Base-by-base conservation (phyloP, 2,113 vertebrate species). In the Anarhynchus alexandrinus region DNA sequence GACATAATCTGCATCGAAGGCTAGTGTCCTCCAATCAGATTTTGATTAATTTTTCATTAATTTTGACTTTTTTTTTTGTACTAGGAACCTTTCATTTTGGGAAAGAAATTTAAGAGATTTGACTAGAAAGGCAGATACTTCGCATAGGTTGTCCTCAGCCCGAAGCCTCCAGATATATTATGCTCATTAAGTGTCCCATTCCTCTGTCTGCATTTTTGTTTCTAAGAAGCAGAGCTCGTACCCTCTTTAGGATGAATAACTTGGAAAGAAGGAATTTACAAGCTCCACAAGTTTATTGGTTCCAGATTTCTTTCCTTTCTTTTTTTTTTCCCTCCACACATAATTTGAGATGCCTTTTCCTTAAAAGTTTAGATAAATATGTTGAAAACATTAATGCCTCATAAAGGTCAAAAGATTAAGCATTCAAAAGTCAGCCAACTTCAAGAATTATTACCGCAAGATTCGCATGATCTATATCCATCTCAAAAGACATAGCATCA, bases 241-340 rank as follows among this genome's bases (percentile, higher is more conserved):
- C 89, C 61, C 94, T 95, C 95, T 96, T 95, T 76, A 94, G 94
- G 81, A 94, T 85, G 91, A 94, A 96, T 94, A 96, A 91, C 93
- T 92, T 85, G 65, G 95, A 85, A 95, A 94, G 94, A 96, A 97
- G 85, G 96, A 97, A 96, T 97, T 97, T 97, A 96, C 97, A 97
- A 94, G 96, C 96, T 93, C 86, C 93, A 91, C 86, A 66, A 96
- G 93, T 94, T 97, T 96, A 97, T 97, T 96, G 66, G 73, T 97
- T 97, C 97, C 96, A 97, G 97, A 96, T 96, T 97, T 95, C 88
- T 91, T 96, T 90, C 86, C 69, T 86, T 83, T 67, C 59, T 47
- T 59, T 85, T 70, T n/a, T 22, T 8, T 38, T 42, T 8, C 32
- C 4, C 25, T 76, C 88, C 10, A 10, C 83, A 82, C 91, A 95